A percentile compares a stretch with the other conserved stretches of the same genome.
phyloP scores from a whole-genome alignment of 2,888 invertebrate genomes.

The Merodon equestris region DNA sequence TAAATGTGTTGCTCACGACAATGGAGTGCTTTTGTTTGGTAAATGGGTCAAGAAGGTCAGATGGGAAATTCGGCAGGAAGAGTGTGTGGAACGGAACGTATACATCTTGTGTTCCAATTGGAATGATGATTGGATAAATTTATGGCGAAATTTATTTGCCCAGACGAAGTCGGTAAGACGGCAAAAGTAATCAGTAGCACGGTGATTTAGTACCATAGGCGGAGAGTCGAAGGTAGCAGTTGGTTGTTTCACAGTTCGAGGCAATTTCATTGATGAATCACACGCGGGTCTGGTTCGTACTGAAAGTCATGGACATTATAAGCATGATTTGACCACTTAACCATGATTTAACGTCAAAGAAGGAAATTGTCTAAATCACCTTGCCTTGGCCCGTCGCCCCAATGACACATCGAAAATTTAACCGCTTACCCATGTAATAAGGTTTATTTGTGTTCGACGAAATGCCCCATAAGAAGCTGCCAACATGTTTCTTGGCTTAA shows the following conservation, averaged over 20 bases:
- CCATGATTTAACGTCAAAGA: too few species aligned
- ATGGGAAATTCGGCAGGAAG: slow-evolving; percentile 28
- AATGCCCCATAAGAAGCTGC: slow-evolving; percentile 38
- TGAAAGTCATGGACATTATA: too few species aligned
- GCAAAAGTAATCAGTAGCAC: slow-evolving; percentile 38
- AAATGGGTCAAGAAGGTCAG: slow-evolving; percentile 57
- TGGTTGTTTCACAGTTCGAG: background rate
- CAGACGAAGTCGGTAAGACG: slow-evolving; percentile 25
- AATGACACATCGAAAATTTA: slow-evolving; percentile 24
- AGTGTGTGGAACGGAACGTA: slow-evolving; percentile 37
- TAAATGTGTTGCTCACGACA: slow-evolving; percentile 36
- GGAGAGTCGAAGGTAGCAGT: background rate
- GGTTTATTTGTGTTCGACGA: too few species aligned
- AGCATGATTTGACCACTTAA: too few species aligned
- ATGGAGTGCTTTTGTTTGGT: slow-evolving; percentile 15
- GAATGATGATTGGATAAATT: slow-evolving; percentile 60
- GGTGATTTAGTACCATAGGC: slow-evolving; percentile 9
- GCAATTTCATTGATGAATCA: too few species aligned
- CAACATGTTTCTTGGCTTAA: slow-evolving; percentile 63
- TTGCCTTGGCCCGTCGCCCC: too few species aligned
- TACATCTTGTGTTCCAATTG: slow-evolving; percentile 27
- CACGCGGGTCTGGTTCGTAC: too few species aligned
- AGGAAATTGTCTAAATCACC: too few species aligned
- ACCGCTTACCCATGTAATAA: slow-evolving; percentile 26
- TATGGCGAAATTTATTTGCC: slow-evolving; percentile 60